Conservation (phyloP, 2,113 vertebrate species). For the Dinomys branickii region DNA sequence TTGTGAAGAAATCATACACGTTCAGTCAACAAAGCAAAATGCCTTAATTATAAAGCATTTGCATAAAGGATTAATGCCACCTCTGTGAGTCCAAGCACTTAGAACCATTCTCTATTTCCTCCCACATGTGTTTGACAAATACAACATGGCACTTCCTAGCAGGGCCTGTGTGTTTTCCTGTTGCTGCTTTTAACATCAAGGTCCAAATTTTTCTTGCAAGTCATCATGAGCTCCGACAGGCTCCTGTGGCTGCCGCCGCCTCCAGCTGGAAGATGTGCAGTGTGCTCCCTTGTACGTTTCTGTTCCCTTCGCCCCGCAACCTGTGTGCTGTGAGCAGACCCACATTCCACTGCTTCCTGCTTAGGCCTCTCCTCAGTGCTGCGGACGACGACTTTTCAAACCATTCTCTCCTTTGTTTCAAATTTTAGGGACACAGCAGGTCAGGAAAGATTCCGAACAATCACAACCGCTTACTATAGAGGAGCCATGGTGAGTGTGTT, state of each 20-base stretch:
- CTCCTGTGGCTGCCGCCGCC: background rate
- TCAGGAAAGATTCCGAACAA: conserved; percentile 95
- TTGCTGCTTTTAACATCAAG: conserved; percentile 45
- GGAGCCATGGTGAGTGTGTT: conserved; percentile 93
- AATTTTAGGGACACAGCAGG: conserved; percentile 93
- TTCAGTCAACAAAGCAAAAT: conserved; percentile 62
- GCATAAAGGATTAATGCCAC: conserved; percentile 26
- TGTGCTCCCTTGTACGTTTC: background rate
- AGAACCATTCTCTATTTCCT: conserved; percentile 9
- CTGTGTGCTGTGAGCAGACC: background rate
- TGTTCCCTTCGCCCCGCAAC: background rate
- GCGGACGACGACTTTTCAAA: conserved; percentile 47
- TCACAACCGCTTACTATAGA: conserved; percentile 95
- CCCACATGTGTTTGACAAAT: background rate
- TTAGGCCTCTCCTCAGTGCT: background rate
- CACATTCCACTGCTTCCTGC: background rate
- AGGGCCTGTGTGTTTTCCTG: conserved; percentile 10
- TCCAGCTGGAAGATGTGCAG: background rate
- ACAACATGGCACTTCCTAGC: background rate
- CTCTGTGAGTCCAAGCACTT: conserved; percentile 28
- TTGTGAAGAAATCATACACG: conserved; percentile 57
- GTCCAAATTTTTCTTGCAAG: conserved; percentile 26
- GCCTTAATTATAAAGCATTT: conserved; percentile 57
- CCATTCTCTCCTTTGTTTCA: conserved; percentile 60
- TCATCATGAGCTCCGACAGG: conserved; percentile 32